phyloP scores from a whole-genome alignment of 2,113 vertebrate genomes.

The Prietella phreatophila region DNA sequence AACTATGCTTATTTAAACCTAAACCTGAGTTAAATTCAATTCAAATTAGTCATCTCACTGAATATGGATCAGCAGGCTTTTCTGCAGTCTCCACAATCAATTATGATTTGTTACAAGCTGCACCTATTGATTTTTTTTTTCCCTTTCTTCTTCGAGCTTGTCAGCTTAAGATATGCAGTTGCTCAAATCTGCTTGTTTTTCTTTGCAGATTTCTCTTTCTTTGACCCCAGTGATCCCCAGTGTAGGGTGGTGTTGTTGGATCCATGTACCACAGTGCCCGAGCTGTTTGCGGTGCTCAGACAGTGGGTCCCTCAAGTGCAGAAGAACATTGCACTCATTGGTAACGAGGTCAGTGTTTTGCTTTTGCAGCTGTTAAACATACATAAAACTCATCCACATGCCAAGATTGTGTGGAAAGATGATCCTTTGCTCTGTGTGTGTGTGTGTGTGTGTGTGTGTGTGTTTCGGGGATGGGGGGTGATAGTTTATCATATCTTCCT shows the following conservation, averaged over 20 bases:
- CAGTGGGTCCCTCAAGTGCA: constrained; percentile 99
- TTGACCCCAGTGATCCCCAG: constrained; percentile 89
- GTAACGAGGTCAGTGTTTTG: constrained; percentile 82
- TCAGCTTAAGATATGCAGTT: not conserved
- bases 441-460: not conserved
- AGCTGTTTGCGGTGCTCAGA: constrained; percentile 94
- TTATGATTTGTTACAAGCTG: constrained; percentile 22
- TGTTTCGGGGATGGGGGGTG: not conserved
- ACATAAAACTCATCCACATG: not conserved
- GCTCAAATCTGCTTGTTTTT: not conserved
- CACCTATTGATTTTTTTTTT: constrained; percentile 16
- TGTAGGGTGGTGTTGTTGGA: constrained; percentile 88
- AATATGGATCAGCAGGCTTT: constrained; percentile 30
- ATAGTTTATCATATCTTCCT: constrained; percentile 6
- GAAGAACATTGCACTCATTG: constrained; percentile 88
- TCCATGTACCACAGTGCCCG: constrained; percentile 87
- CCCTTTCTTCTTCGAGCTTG: not conserved
- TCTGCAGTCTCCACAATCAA: constrained; percentile 12
- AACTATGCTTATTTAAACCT: constrained; percentile 5
- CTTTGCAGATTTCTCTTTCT: constrained; percentile 92
- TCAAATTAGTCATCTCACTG: constrained; percentile 32
- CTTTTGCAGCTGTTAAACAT: not conserved
- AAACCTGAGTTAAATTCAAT: constrained; percentile 30
- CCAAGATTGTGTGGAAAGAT: not conserved
- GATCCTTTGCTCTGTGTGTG: constrained; percentile 2